Base-by-base conservation (phyloP, 1,140 invertebrate genomes). In the Drosophila gunungcola region DNA sequence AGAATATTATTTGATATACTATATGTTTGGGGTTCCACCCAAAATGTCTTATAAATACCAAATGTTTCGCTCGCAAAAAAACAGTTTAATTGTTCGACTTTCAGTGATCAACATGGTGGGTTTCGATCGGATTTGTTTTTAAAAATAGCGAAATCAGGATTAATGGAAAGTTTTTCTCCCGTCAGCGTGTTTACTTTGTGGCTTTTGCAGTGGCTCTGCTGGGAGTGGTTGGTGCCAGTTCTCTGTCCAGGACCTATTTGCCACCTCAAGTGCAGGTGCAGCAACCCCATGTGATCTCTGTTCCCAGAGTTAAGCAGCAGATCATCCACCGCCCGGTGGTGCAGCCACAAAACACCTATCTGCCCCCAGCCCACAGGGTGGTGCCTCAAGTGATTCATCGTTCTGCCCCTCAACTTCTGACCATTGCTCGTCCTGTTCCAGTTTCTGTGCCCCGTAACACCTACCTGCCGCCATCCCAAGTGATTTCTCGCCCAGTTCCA, bases 61-160 rank as follows among this genome's bases (percentile, higher is more conserved):
- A 75, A 64, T 36, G 68, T 36, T 29, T 1, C n/a, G 32, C 16
- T 46, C 16, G 25, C 56, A 62, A 65, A 54, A 34, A 54, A 54
- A 60, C 70, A 83, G 72, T 70, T 79, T 63, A 63, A 70, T 63
- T 58, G 29, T 57, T 46, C 12, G 32, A 54, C 61, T 67, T 77
- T 54, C 51, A 51, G 42, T 43, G 82, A 84, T 64, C 80, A 84
- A 80, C 80, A 84, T 84, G 80, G 80, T 84, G 45, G 64, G 80
- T 74, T 57, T 32, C 13, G 16, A 53, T 60, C 73, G 54, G 9
- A 42, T 49, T 38, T 51, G 45, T 6, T 52, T 42, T 21, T 29
- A 7, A 9, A 34, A 34, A 21, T 12, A 16, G 2, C 2, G 13
- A n/a, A 5, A 21, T 9, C 21, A 41, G 49, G 16, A 46, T 9